A percentile compares a stretch with the other conserved stretches of the same genome.
These are phyloP conservation scores for Mellivora capensis DNA, from an alignment of 2,113 vertebrate species.

Conservation along the genomic window DNA sequence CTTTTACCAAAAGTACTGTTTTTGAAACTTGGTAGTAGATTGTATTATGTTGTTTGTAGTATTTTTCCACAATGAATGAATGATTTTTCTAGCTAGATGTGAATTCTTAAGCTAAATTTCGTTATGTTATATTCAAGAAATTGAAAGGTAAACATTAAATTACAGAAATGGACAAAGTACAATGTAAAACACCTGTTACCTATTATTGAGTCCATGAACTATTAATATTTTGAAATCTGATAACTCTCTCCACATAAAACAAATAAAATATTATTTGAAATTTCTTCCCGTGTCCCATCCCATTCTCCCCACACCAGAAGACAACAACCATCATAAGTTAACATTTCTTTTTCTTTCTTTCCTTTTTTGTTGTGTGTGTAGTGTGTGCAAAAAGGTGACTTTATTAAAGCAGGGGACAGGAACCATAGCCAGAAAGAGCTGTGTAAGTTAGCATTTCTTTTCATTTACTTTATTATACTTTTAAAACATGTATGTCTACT, in stretches of 20 bases:
- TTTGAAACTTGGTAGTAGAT: neutral
- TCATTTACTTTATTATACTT: neutral
- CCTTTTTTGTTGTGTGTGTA: no score
- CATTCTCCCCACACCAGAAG: neutral
- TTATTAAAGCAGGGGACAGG: no score
- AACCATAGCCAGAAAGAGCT: no score
- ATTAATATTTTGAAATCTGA: neutral
- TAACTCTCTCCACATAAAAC: neutral
- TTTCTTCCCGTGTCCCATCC: neutral
- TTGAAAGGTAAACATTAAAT: neutral
- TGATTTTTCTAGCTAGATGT: neutral
- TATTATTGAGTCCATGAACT: neutral
- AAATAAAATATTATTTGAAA: neutral
- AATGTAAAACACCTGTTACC: neutral
- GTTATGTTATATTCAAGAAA: neutral
- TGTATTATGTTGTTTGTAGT: neutral
- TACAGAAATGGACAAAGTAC: neutral
- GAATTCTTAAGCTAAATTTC: neutral
- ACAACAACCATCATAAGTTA: neutral
- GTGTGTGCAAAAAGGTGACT: no score
- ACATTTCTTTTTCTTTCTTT: neutral
- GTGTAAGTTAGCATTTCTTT: neutral
- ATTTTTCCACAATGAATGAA: constrained; percentile 14
- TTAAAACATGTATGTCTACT: neutral
- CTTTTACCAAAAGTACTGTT: neutral